phyloP scores from a whole-genome alignment of 2,113 vertebrate genomes.

The Epinephelus fuscoguttatus region DNA sequence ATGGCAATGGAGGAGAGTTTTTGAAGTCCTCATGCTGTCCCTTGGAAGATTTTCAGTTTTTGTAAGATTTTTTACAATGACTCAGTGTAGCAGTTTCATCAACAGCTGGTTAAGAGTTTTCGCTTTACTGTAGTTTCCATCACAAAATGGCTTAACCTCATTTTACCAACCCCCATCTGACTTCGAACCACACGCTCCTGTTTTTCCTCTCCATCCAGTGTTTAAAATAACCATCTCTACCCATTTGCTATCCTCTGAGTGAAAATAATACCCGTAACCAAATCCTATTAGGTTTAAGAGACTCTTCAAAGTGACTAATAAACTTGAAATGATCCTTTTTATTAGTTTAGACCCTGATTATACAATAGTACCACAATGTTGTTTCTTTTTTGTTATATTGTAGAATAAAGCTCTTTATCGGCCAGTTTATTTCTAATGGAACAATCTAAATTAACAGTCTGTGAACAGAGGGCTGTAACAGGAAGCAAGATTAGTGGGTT shows the following conservation, averaged over 20 bases:
- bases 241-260: slow-evolving; percentile 4
- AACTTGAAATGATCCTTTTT: slow-evolving; percentile 16
- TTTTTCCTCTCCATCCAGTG: not conserved
- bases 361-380: not conserved
- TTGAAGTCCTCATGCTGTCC: not conserved
- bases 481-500: too few relatives aligned
- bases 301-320: slow-evolving; percentile 9
- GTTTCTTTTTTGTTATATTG: slow-evolving; percentile 1
- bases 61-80: not conserved
- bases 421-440: not conserved
- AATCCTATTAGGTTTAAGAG: slow-evolving; percentile 13
- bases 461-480: not conserved
- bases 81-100: not conserved
- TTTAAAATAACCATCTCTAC: slow-evolving; percentile 1
- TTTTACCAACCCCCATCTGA: too few relatives aligned
- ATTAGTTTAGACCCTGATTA: not conserved
- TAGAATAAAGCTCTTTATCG: not conserved
- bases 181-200: not conserved
- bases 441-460: not conserved
- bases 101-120: not conserved
- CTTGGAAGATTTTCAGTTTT: not conserved
- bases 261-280: not conserved
- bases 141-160: not conserved
- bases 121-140: not conserved
- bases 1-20: not conserved